Base-by-base conservation (phyloP, 2,113 vertebrate species). In the Siphamia tubifer region DNA sequence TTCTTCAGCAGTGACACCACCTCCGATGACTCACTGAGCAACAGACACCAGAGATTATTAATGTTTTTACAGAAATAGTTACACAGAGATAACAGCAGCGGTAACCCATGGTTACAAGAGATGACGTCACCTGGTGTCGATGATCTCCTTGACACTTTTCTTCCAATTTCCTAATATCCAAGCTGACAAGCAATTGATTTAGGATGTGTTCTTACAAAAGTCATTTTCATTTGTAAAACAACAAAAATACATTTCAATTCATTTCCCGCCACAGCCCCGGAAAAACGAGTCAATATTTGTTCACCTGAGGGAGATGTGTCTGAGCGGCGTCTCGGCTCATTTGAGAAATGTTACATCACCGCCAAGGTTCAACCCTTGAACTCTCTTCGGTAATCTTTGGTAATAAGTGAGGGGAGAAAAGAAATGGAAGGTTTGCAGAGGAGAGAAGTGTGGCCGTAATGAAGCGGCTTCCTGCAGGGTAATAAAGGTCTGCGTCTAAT, bases 51-150 rank as follows among this genome's bases (percentile, higher is more conserved):
- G 65, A 60, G 69, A 78, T 87, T 87, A 89, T 87, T 88, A 89
- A 90, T 90, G 84, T 76, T 81, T 84, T 66, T 69, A 79, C 86
- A 79, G 77, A 90, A 89, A 89, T 86, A 91, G 76, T 88, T 84
- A 43, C 77, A 70, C 68, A 49, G 74, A 66, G 85, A 84, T 86
- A 87, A 82, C 67, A 68, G 77, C 80, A 57, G 72, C 64, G 27
- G 87, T 87, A 87, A 89, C 85, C 86, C 75, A 73, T 84, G 73
- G 89, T 77, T 79, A 90, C 87, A 63, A 63, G 60, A 15, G 53
- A 76, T 58, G 68, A 87, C 61, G 65, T 82, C 66, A 54, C 55
- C 63, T 2, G 27, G 42, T 69, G 39, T 75, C 65, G 74, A 64
- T 68, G 61, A 82, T 82, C 80, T 76, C 65, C 15, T 73, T 49